A percentile compares a stretch with the other conserved stretches of the same genome.
phyloP scores from a whole-genome alignment of 2,113 vertebrate genomes.

The Poecilia latipinna region DNA sequence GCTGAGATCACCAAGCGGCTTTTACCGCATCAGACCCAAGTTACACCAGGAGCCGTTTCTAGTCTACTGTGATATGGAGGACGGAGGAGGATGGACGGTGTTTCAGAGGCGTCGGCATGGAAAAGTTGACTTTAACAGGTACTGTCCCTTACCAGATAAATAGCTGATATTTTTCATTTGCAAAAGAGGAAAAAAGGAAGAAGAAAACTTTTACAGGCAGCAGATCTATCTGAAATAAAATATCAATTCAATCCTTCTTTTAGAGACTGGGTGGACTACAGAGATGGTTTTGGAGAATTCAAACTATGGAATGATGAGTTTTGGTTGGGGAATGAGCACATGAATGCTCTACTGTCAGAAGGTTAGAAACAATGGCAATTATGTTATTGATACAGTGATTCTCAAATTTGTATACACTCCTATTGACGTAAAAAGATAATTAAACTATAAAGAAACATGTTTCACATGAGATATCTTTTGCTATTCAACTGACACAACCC shows the following conservation, averaged over 20 bases:
- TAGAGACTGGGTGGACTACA: conserved; percentile 91
- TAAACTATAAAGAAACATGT: background rate
- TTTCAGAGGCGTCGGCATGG: conserved; percentile 87
- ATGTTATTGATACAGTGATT: background rate
- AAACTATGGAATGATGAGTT: conserved; percentile 88
- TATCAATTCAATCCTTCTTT: conserved; percentile 22
- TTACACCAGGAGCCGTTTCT: conserved; percentile 82
- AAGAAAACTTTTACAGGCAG: no score
- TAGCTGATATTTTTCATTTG: no score
- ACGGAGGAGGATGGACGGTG: conserved; percentile 90
- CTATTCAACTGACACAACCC: no score
- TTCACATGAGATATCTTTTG: background rate
- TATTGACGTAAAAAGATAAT: background rate
- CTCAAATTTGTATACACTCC: background rate
- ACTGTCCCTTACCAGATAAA: conserved; percentile 62
- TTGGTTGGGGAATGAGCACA: conserved; percentile 91
- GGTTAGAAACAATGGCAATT: conserved; percentile 63
- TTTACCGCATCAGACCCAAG: conserved; percentile 85
- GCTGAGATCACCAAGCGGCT: conserved; percentile 78
- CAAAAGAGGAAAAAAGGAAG: no score
- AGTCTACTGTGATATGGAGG: conserved; percentile 90
- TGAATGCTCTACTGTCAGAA: conserved; percentile 81
- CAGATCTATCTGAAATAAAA: background rate
- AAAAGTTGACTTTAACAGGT: conserved; percentile 89
- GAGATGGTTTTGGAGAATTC: conserved; percentile 88